Conservation (phyloP, 92 coral and sea anemone genomes). For the Porites cylindrica region DNA sequence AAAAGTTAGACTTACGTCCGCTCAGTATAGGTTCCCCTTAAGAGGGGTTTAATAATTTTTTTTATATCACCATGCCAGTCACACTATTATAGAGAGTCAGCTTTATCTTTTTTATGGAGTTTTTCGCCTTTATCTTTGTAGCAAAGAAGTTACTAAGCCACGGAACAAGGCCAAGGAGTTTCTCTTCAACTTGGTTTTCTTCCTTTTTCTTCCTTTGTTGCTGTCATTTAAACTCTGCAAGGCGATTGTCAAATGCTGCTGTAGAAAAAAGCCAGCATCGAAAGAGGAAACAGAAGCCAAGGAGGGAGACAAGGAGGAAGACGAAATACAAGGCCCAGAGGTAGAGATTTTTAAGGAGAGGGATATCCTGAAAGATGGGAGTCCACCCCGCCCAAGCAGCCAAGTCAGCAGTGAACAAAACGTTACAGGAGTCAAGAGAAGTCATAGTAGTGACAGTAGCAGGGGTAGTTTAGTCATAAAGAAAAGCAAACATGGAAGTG, state of each 20-base stretch:
- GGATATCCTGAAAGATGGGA: constrained; percentile 12
- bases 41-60: too few species aligned
- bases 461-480: constrained; percentile 7
- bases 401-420: constrained; percentile 7
- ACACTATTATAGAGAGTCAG: too few species aligned
- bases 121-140: constrained; percentile 30
- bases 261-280: neutral
- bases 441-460: constrained; percentile 16
- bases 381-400: neutral
- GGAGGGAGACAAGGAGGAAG: neutral
- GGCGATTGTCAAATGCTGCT: constrained; percentile 13
- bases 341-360: constrained; percentile 15
- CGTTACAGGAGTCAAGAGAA: neutral
- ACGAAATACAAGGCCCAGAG: constrained; percentile 1
- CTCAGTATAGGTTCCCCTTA: too few species aligned
- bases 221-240: constrained; percentile 27
- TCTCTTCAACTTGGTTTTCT: constrained; percentile 86
- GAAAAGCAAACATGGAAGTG: constrained; percentile 22
- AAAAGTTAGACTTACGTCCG: too few species aligned
- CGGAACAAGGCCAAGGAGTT: constrained; percentile 86
- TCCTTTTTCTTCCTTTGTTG: constrained; percentile 75
- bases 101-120: too few species aligned
- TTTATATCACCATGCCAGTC: too few species aligned
- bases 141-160: constrained; percentile 86
- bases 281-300: constrained; percentile 1